Evolutionary conservation across 2,797 vertebrate species (phyloP).

Genomic region (Pelodytes ibericus): DNA sequence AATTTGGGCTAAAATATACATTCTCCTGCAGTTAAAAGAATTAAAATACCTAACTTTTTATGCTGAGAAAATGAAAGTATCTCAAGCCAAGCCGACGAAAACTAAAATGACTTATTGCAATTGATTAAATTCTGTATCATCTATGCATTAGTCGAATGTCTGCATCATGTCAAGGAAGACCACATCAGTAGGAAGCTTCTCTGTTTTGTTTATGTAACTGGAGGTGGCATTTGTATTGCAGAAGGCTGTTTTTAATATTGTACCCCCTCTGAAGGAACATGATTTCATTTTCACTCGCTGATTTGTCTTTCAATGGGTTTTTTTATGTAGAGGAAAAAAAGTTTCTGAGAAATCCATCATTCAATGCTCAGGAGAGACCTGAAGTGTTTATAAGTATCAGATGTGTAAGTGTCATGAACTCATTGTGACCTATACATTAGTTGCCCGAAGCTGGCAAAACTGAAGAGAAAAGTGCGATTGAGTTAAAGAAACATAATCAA

Average conservation of each 20-base stretch:
- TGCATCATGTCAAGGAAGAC: not conserved
- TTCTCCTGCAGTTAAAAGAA: conserved; percentile 50
- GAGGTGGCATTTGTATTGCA: not conserved
- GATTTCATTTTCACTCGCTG: conserved; percentile 57
- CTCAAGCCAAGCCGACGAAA: conserved; percentile 36
- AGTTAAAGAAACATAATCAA: conserved; percentile 29
- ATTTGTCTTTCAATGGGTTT: conserved; percentile 52
- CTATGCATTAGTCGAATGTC: conserved; percentile 1
- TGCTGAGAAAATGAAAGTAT: conserved; percentile 17
- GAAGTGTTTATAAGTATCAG: conserved; percentile 13
- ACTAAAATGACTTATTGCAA: conserved; percentile 39
- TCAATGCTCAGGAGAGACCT: not conserved
- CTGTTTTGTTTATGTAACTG: not conserved
- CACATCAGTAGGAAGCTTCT: conserved; percentile 6
- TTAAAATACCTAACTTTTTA: conserved; percentile 50
- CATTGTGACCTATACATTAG: conserved; percentile 26
- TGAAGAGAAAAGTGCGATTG: not conserved
- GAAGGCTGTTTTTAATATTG: conserved; percentile 52
- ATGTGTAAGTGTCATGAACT: conserved; percentile 31
- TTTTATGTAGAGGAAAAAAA: not conserved
- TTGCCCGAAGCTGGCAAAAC: conserved; percentile 10
- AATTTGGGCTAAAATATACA: conserved; percentile 34
- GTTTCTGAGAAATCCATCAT: conserved; percentile 1
- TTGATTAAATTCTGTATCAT: conserved; percentile 45
- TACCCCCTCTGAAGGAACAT: conserved; percentile 45